Conservation (phyloP, 2,113 vertebrate genomes). For the Neolamprologus sp. region DNA sequence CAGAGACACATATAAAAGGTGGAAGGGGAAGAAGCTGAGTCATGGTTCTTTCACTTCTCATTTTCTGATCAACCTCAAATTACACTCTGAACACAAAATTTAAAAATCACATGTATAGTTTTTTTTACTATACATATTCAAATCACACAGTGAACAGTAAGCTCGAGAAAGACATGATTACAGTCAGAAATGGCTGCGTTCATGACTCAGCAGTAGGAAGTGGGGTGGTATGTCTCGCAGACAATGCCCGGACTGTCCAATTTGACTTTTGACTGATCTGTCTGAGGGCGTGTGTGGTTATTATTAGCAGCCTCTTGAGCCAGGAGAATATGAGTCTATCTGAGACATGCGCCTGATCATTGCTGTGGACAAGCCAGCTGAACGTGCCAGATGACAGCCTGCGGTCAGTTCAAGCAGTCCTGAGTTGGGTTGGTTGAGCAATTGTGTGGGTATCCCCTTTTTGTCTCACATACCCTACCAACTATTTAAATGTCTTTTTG, state of each 20-base stretch:
- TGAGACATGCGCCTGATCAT: conserved; percentile 17
- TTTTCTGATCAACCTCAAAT: neutral
- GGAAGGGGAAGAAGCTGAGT: neutral
- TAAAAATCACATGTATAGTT: neutral
- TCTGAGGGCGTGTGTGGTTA: neutral
- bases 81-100: neutral
- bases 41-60: neutral
- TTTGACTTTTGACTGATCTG: neutral
- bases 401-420: neutral
- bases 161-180: fast-evolving
- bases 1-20: neutral
- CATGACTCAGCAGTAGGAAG: neutral
- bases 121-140: neutral
- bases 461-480: neutral
- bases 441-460: too few species aligned
- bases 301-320: conserved; percentile 28
- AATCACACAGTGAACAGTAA: neutral
- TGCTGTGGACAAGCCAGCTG: conserved; percentile 38
- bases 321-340: conserved; percentile 4
- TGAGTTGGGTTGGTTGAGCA: neutral
- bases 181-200: neutral
- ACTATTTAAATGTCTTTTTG: neutral
- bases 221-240: neutral
- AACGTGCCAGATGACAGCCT: conserved; percentile 42
- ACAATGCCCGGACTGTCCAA: neutral